Evolutionary conservation across 64 coral and sea anemone species (phyloP), one percentile per base, ranked within the genome.

Genomic region (Acropora yongei): DNA sequence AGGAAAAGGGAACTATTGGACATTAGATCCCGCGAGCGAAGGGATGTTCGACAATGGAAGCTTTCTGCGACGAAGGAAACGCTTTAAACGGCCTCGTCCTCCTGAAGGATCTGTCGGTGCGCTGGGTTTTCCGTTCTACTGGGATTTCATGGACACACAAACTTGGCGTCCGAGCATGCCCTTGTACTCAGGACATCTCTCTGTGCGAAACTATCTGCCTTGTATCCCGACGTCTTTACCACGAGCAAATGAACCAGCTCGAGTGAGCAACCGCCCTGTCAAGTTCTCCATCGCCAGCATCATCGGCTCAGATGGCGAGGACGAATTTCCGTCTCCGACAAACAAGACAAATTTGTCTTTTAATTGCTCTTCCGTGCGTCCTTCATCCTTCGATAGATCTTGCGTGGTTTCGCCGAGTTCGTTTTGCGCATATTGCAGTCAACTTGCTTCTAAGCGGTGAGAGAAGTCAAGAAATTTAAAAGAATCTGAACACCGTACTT

Each of bases 11-110:
- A 99, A 99, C 57, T 99, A 99, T 43, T 99, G 97, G 97, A 99
- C 97, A 1, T 79, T 99, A 5, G 97, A 99, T 58, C 97, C 97
- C 7, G 97, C 94, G 0, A 99, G 97, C 78, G 97, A 99, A 84
- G 97, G 97, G 69, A 99, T 99, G 97, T 99, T 99, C 79, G 97
- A 99, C 84, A 99, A 99, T 45, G 97, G 97, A 16, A 99, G 97
- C 42, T 99, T 99, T 82, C 49, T 99, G 6, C 91, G 97, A 76
- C 81, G 97, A 80, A 84, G 97, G 57, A 99, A 99, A 51, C 48
- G 97, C 71, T 99, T 96, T 49, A 99, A 99, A 78, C 77, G 97
- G 40, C 97, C 97, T 5, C 95, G 88, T 72, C 91, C 97, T 46
- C 88, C 92, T 1, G 95, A 97, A 45, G 92, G 92, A 14, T 42